Evolutionary conservation across 2,113 vertebrate species (phyloP).

Genomic region (Phalacrocorax carbo): DNA sequence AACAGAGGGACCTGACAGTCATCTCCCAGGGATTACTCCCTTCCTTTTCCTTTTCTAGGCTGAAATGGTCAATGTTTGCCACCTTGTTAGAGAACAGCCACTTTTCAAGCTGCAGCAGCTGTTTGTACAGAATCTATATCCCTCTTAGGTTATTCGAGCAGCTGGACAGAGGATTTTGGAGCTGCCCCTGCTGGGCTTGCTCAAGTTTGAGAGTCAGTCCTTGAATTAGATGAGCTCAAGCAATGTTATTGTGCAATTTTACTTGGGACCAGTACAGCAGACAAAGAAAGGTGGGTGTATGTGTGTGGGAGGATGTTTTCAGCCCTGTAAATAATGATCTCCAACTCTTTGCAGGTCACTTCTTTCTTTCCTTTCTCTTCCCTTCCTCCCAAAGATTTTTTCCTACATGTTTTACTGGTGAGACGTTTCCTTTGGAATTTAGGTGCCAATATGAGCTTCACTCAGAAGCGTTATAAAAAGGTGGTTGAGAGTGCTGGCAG

Average conservation of each 20-base stretch:
- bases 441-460: not conserved
- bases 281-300: not conserved
- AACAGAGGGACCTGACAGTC: not conserved
- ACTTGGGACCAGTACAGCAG: not conserved
- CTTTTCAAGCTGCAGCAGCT: not conserved
- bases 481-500: not conserved
- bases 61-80: not conserved
- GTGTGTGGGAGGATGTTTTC: slow-evolving; percentile 10
- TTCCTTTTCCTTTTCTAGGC: not conserved
- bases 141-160: not conserved
- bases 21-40: not conserved
- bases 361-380: not conserved
- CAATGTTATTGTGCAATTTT: not conserved
- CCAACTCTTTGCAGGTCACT: not conserved
- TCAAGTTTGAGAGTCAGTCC: not conserved
- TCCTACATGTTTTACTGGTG: not conserved
- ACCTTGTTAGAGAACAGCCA: not conserved
- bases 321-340: not conserved
- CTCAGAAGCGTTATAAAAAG: not conserved
- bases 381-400: not conserved
- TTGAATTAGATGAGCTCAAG: not conserved
- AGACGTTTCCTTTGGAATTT: not conserved
- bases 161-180: not conserved
- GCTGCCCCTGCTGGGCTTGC: not conserved
- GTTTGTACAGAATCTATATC: not conserved